Percentiles rank a stretch among this genome's conserved stretches.
These are phyloP conservation scores for Lacerta viridis DNA, from an alignment of 2,797 vertebrate species.

Conservation along the genomic window DNA sequence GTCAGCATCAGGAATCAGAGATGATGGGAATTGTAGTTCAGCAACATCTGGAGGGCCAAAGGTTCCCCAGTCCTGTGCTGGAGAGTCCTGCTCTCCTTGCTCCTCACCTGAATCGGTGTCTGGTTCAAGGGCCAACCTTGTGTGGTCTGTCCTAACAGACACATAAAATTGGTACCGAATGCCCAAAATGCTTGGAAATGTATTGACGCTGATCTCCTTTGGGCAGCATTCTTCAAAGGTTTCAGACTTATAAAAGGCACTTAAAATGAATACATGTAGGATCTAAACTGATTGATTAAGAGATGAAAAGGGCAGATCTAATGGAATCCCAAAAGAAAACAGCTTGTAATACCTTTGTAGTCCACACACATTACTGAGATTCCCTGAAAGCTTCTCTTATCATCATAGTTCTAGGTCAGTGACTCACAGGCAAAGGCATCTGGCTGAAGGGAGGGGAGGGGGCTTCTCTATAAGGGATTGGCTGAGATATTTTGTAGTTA, in stretches of 20 bases:
- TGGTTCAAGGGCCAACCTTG: too few relatives aligned
- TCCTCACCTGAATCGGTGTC: too few relatives aligned
- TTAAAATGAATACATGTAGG: constrained; percentile 11
- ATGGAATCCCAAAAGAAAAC: constrained; percentile 44
- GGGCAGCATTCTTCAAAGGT: constrained; percentile 19
- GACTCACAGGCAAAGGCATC: constrained; percentile 30
- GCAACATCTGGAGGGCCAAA: too few relatives aligned
- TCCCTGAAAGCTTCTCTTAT: constrained; percentile 37
- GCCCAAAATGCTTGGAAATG: constrained; percentile 7
- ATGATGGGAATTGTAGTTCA: too few relatives aligned
- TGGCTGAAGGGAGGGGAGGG: not conserved
- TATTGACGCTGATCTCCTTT: constrained; percentile 2
- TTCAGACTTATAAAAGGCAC: constrained; percentile 13
- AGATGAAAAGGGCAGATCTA: constrained; percentile 35
- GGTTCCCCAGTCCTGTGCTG: too few relatives aligned
- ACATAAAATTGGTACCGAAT: not conserved
- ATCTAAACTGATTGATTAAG: constrained; percentile 37
- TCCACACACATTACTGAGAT: constrained; percentile 30
- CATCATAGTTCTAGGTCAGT: constrained; percentile 25
- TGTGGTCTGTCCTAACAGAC: not conserved
- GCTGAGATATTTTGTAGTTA: not conserved
- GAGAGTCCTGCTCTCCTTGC: too few relatives aligned
- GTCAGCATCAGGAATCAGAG: too few relatives aligned
- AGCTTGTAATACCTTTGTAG: constrained; percentile 32
- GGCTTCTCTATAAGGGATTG: not conserved